Base-by-base conservation (phyloP, 2,888 invertebrate genomes). In the Drosophila monieri region DNA sequence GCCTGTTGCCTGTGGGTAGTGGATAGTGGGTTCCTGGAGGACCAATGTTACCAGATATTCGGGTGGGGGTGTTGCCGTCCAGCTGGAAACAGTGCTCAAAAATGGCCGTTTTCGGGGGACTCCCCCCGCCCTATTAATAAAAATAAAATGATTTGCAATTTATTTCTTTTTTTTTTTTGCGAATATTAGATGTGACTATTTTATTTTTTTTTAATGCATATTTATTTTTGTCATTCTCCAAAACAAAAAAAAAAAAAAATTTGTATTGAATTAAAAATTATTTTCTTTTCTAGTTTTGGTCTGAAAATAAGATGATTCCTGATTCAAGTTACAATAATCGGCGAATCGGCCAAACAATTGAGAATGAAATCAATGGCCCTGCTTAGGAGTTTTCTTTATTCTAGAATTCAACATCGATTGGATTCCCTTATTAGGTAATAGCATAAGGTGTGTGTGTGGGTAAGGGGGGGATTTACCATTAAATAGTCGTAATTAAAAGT, bases 41-140 rank as follows among this genome's bases (percentile, higher is more conserved):
- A 23, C 56, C 30, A 23, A 25, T 41, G 54, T 55, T 55, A 55
- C 54, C 54, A 55, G 54, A 55, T 55, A 27, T 14, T 47, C 12
- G 46, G 15, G 21, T 3, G 14, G 35, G n/a, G 51, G 52, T 6
- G 54, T 54, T 59, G 54, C 58, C 54, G 54, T 53, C 25, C 44
- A 43, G n/a, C 32, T 46, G 44, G 18, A 44, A 59, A 44, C 54
- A 60, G 47, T 48, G 48, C 37, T 57, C 37, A 37, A 57, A 37
- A 57, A n/a, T 37, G 56, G 48, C 25, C 12, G 21, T 12, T 43
- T 43, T n/a, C 35, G n/a, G 8, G 25, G 35, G 12, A 27, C 14
- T 56, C 25, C 44, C 55, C 18, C 18, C 18, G 2, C 18, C 18
- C 18, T 2, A 18, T 18, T 18, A 18, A 18, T n/a, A 1, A 35